These are phyloP conservation scores for Oreochromis aureus DNA, from an alignment of 2,113 vertebrate species.

Conservation along the genomic window DNA sequence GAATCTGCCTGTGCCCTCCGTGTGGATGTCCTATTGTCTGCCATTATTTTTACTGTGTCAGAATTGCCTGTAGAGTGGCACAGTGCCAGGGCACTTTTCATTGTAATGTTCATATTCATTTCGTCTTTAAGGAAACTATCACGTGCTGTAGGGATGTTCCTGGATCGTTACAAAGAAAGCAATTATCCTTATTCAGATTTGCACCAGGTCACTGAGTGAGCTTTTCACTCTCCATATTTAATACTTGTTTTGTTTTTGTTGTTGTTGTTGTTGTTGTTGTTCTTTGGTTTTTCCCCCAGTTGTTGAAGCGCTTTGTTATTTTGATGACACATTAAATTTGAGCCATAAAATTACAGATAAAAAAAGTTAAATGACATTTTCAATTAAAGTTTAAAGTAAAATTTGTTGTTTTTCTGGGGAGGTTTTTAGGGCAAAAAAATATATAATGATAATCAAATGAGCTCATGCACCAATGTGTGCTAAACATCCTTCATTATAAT, in stretches of 20 bases:
- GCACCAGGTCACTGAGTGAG: not conserved
- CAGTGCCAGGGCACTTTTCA: not conserved
- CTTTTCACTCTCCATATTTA: not conserved
- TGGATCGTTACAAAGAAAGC: not conserved
- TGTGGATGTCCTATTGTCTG: not conserved
- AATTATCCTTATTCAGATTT: not conserved
- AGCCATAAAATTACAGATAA: not conserved
- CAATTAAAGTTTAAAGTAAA: not conserved
- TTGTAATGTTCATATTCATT: not conserved
- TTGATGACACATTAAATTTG: not conserved
- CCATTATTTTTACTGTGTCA: not conserved
- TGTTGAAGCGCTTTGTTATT: not conserved
- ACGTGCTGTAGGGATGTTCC: not conserved
- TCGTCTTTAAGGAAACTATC: not conserved
- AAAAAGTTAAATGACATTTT: not conserved
- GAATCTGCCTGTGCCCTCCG: not conserved
- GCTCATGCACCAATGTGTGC: not conserved
- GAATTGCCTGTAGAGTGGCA: not conserved
- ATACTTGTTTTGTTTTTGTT: not conserved
- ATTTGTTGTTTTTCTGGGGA: not conserved
- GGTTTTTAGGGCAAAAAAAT: not conserved
- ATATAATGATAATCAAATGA: not conserved
- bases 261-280: not conserved
- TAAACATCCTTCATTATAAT: not conserved
- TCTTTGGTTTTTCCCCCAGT: not conserved